Percentiles rank a stretch among this genome's conserved stretches.
Conservation (phyloP, 1,140 invertebrate species). For the Goniozus legneri region DNA sequence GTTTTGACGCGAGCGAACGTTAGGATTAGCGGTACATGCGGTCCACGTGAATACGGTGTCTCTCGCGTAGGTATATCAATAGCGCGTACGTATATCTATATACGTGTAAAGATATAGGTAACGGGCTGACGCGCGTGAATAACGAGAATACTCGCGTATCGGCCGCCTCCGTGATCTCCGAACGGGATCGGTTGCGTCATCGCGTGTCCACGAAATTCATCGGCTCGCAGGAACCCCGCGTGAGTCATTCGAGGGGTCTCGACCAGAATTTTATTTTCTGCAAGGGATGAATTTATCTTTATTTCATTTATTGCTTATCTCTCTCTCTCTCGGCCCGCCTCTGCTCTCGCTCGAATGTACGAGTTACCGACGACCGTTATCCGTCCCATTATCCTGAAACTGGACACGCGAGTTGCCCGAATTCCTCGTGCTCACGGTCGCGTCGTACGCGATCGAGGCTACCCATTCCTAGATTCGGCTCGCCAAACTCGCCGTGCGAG, state of each 20-base stretch:
- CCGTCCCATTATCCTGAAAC: conserved; percentile 35
- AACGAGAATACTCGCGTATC: conserved; percentile 17
- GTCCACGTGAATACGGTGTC: conserved; percentile 18
- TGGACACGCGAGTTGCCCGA: conserved; percentile 24
- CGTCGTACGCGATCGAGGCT: conserved; percentile 9
- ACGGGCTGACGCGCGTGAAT: conserved; percentile 1
- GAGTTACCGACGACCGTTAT: conserved; percentile 30
- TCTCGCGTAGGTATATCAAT: conserved; percentile 11
- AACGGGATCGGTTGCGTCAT: conserved; percentile 23
- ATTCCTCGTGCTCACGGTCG: conserved; percentile 23
- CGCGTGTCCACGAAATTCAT: conserved; percentile 20
- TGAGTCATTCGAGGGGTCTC: no score
- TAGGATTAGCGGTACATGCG: conserved; percentile 25
- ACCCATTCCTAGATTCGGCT: no score
- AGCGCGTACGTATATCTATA: neutral
- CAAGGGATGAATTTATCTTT: neutral
- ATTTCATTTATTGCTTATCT: neutral
- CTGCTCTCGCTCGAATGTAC: neutral
- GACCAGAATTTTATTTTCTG: no score
- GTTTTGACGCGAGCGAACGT: conserved; percentile 7
- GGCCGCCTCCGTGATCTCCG: no score
- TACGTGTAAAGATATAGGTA: conserved; percentile 1
- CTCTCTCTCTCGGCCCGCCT: conserved; percentile 1
- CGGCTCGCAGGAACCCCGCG: no score
- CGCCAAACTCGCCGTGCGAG: no score